Evolutionary conservation across 2,797 vertebrate species (phyloP).

Genomic region (Arnoldichthys spilopterus): DNA sequence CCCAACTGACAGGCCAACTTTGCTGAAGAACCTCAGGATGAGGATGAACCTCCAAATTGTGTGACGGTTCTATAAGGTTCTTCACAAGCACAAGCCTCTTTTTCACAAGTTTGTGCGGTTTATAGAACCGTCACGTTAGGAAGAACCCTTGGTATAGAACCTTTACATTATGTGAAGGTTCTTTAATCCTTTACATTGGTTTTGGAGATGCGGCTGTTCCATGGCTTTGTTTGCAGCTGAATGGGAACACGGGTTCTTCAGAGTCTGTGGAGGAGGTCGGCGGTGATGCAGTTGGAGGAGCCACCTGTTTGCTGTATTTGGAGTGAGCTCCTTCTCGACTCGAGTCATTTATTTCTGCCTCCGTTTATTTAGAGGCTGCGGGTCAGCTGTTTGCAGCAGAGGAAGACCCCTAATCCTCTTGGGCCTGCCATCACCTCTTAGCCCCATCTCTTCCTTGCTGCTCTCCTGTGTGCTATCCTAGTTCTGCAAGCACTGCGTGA

Average conservation of each 20-base stretch:
- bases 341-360: constrained; percentile 52
- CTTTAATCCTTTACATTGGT: no score
- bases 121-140: no score
- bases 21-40: no score
- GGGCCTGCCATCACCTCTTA: constrained; percentile 53
- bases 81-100: no score
- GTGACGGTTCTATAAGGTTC: no score
- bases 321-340: constrained; percentile 15
- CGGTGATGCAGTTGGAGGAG: constrained; percentile 8
- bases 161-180: no score
- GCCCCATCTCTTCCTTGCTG: constrained; percentile 33
- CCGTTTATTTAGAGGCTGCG: constrained; percentile 56
- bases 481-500: constrained; percentile 40
- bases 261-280: constrained; percentile 24
- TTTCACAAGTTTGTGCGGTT: no score
- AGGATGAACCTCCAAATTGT: no score
- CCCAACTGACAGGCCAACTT: no score
- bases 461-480: constrained; percentile 61
- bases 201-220: no score
- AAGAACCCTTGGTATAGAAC: no score
- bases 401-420: constrained; percentile 50
- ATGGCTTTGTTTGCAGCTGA: no score
- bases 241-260: neutral
- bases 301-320: constrained; percentile 32
- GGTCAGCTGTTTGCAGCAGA: constrained; percentile 53